phyloP scores from a whole-genome alignment of 2,797 vertebrate species.

The Gallinago nigripennis region DNA sequence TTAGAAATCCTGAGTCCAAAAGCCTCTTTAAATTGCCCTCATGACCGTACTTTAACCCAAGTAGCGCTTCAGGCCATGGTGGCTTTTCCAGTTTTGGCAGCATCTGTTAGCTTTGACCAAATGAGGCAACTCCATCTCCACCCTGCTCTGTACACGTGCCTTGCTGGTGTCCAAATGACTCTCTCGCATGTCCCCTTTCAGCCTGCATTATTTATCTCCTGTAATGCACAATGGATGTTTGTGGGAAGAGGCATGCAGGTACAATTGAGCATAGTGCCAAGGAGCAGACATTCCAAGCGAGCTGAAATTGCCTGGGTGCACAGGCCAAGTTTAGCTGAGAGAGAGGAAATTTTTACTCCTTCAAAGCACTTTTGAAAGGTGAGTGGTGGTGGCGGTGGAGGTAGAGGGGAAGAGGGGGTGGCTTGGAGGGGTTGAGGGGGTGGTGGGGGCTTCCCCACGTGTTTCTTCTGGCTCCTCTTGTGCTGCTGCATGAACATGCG shows the following conservation, averaged over 20 bases:
- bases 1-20: slow-evolving; percentile 12
- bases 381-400: background rate
- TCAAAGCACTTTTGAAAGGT: background rate
- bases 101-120: background rate
- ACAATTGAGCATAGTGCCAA: background rate
- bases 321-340: background rate
- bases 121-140: background rate
- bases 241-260: slow-evolving; percentile 13
- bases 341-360: background rate
- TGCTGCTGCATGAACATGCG: rapidly evolving
- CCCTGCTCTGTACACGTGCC: background rate
- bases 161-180: background rate
- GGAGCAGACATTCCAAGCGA: background rate
- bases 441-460: background rate
- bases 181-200: background rate
- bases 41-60: slow-evolving; percentile 9
- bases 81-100: background rate
- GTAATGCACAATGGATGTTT: slow-evolving; percentile 66
- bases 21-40: slow-evolving; percentile 7
- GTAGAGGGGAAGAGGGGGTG: background rate
- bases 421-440: background rate
- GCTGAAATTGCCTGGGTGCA: background rate
- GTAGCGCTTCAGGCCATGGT: background rate
- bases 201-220: slow-evolving; percentile 62
- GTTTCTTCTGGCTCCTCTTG: background rate